Conservation (phyloP, 2,113 vertebrate genomes). For the Azemiops feae region DNA sequence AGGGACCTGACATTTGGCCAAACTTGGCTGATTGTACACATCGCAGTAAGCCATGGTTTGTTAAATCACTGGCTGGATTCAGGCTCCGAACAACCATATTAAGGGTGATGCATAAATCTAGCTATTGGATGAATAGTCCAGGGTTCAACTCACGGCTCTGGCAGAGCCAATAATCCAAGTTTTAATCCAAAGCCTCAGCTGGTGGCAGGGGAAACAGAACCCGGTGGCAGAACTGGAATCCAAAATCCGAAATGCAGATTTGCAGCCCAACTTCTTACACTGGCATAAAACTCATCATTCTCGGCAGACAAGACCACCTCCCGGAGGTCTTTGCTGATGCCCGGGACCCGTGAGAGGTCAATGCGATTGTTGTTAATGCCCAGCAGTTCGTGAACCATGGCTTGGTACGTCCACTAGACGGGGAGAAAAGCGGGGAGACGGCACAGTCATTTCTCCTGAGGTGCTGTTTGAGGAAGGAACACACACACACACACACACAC, state of each 20-base stretch:
- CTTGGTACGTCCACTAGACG: slow-evolving; percentile 95
- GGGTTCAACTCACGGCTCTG: not conserved
- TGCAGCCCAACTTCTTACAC: slow-evolving; percentile 70
- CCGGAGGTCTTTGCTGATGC: slow-evolving; percentile 87
- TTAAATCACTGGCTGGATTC: not conserved
- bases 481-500: no score
- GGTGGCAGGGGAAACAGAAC: rapidly evolving
- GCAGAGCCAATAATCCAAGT: not conserved
- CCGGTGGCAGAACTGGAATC: not conserved
- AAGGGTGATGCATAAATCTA: not conserved
- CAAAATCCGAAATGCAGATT: rapidly evolving
- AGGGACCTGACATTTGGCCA: not conserved
- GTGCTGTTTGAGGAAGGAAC: not conserved
- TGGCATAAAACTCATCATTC: slow-evolving; percentile 96
- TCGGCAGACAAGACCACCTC: slow-evolving; percentile 95
- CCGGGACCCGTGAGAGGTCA: slow-evolving; percentile 90
- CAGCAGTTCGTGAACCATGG: slow-evolving; percentile 95
- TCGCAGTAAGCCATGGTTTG: not conserved
- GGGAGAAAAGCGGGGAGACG: not conserved
- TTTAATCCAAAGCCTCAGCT: not conserved
- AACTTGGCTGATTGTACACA: not conserved
- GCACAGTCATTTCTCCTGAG: no score
- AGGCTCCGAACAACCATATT: not conserved
- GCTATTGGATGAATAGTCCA: not conserved
- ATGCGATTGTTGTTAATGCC: slow-evolving; percentile 97